Base-by-base conservation (phyloP, 1,140 invertebrate species). In the Augochlora pura region DNA sequence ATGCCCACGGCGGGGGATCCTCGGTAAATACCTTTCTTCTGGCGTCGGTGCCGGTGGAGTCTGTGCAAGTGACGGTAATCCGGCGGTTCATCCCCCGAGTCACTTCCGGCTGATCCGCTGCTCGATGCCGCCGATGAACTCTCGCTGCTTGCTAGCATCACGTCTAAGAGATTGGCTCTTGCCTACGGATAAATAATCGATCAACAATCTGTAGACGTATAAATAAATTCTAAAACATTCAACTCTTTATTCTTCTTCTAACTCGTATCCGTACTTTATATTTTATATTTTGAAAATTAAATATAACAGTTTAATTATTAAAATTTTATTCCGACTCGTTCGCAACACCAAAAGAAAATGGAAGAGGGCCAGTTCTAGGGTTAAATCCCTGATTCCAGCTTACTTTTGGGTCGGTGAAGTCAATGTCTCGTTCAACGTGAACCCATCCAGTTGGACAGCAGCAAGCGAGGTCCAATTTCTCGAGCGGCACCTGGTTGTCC, bases 391-490 rank as follows among this genome's bases (percentile, higher is more conserved):
- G 52, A 54, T 7, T 54, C 6, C 10, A 62, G 32, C 59, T 63
- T 92, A 96, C 96, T 94, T 96, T 96, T n/a, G 96, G 96, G 93
- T 96, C 96, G 86, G 94, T 96, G 86, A 96, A 95, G 90, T 96
- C 96, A 78, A 96, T 95, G 86, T 96, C 95, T 72, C 95, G 94
- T 90, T 96, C 95, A 25, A 97, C 95, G 90, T 96, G 96, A 77
- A 97, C 94, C 96, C 96, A 97, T 73, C 96, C 96, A 5, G 96
- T 96, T 32, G 95, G 94, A 85, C 95, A 95, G 89, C 95, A 95
- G 82, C 95, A 94, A 23, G 95, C 95, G 70, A 94, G 92, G 91
- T 96, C 95, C 64, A 94, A 91, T 77, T 92, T 92, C 46, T 92
- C 92, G 16, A 90, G 68, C 71, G 80, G 81, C 68, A 90, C 85